Evolutionary conservation across 1,140 invertebrate genomes (phyloP).

Genomic region (Phenacoccus solenopsis): DNA sequence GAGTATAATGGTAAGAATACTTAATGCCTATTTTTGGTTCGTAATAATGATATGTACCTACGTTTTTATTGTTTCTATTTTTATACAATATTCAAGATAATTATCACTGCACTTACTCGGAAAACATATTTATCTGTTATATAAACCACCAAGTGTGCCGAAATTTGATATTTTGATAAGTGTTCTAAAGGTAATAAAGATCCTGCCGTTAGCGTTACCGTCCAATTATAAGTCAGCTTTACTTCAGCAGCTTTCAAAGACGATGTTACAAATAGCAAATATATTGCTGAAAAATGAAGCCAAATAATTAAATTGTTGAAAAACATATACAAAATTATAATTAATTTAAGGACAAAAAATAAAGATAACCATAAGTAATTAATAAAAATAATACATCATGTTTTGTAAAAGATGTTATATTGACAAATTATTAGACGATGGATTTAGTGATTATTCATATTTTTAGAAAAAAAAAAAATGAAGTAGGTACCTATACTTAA

Average conservation of each 20-base stretch:
- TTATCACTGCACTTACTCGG: no score
- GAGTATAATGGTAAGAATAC: no score
- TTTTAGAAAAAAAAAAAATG: no score
- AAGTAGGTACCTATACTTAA: no score
- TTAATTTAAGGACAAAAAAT: not conserved
- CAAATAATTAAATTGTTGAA: not conserved
- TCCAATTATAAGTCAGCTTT: constrained; percentile 19
- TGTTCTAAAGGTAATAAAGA: constrained; percentile 19
- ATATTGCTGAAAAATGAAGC: not conserved
- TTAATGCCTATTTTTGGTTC: no score
- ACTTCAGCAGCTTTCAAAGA: not conserved
- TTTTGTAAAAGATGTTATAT: not conserved
- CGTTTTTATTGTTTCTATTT: no score
- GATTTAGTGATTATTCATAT: no score
- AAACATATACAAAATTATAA: not conserved
- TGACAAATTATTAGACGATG: not conserved
- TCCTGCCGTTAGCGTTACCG: not conserved
- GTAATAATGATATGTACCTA: no score
- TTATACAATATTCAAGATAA: no score
- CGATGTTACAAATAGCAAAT: not conserved
- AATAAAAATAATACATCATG: not conserved
- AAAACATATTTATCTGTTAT: constrained; percentile 6
- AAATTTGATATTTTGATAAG: constrained; percentile 14
- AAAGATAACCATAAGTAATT: not conserved
- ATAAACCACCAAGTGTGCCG: constrained; percentile 10